Conservation (phyloP, 2,113 vertebrate genomes). For the Muntiacus muntjak region DNA sequence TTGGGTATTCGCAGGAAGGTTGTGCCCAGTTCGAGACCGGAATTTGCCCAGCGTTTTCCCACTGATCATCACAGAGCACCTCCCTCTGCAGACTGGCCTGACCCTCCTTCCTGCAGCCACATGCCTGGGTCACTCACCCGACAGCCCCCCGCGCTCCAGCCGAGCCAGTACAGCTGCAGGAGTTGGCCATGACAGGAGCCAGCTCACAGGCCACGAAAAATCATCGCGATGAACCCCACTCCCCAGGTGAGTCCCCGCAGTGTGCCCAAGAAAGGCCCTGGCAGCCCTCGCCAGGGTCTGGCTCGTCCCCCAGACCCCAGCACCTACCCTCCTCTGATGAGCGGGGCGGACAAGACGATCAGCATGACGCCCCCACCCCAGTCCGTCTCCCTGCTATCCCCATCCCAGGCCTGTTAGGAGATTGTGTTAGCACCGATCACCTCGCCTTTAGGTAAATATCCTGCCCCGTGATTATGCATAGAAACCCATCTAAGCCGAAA, state of each 20-base stretch:
- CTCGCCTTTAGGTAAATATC: fast-evolving
- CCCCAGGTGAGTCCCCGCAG: fast-evolving
- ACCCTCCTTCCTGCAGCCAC: background rate
- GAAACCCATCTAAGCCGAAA: background rate
- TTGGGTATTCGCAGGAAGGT: background rate
- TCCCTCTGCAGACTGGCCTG: fast-evolving
- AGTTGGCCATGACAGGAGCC: fast-evolving
- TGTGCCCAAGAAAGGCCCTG: fast-evolving
- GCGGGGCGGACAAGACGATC: fast-evolving
- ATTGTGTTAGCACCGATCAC: fast-evolving
- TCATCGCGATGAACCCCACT: fast-evolving
- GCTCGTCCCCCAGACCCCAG: background rate
- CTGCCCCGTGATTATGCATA: background rate
- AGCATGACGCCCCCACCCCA: fast-evolving
- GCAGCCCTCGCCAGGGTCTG: fast-evolving
- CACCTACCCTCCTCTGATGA: background rate
- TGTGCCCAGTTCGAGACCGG: fast-evolving
- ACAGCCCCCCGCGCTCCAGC: fast-evolving
- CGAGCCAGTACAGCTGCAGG: fast-evolving
- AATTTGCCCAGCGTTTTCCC: fast-evolving
- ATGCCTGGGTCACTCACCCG: fast-evolving
- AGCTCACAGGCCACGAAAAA: background rate
- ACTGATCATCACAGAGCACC: background rate
- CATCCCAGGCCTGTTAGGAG: background rate
- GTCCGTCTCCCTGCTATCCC: fast-evolving